Evolutionary conservation across 2,113 vertebrate genomes (phyloP).

Genomic region (Pogona vitticeps): DNA sequence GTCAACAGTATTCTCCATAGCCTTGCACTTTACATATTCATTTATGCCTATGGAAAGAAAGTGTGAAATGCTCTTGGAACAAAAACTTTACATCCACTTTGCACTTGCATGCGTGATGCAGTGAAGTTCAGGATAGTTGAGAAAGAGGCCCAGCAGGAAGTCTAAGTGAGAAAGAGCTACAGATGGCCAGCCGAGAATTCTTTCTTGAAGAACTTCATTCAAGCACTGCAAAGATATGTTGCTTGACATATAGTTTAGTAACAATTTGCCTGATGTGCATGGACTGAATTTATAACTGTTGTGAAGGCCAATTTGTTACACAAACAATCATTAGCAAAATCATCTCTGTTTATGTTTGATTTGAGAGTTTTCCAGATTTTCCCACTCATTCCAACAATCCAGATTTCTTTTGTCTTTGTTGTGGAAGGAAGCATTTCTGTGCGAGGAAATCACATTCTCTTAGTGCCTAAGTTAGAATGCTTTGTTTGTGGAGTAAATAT

Average conservation of each 20-base stretch:
- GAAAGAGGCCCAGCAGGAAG: constrained; percentile 39
- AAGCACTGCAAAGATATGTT: constrained; percentile 8
- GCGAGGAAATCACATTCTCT: too few relatives aligned
- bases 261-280: constrained; percentile 50
- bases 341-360: neutral
- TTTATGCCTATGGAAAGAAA: constrained; percentile 37
- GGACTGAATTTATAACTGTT: constrained; percentile 37
- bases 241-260: constrained; percentile 24
- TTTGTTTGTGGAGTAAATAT: too few relatives aligned
- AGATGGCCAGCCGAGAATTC: constrained; percentile 19
- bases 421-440: too few relatives aligned
- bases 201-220: constrained; percentile 36
- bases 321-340: neutral
- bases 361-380: too few relatives aligned
- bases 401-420: too few relatives aligned
- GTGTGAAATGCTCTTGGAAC: constrained; percentile 33
- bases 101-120: constrained; percentile 31
- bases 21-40: neutral
- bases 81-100: constrained; percentile 53
- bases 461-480: too few relatives aligned
- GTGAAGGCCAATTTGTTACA: neutral
- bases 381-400: too few relatives aligned
- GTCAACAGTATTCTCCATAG: neutral
- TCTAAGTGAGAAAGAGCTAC: constrained; percentile 11
- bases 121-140: constrained; percentile 9